phyloP scores from a whole-genome alignment of 2,797 vertebrate species.

The Chelmon rostratus region DNA sequence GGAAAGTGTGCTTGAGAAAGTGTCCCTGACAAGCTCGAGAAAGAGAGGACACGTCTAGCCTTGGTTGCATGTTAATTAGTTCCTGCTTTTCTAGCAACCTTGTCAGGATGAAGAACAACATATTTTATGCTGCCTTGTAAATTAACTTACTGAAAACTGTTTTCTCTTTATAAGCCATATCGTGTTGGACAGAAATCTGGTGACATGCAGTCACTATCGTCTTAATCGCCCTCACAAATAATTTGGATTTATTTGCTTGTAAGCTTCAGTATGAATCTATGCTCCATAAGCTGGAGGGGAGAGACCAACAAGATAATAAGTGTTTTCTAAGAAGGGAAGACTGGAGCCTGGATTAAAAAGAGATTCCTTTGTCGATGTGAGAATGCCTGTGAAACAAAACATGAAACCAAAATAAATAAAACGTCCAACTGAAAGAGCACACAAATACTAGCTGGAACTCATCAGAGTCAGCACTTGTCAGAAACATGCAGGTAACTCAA shows the following conservation, averaged over 20 bases:
- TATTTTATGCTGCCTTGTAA: conserved; percentile 1
- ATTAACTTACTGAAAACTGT: background rate
- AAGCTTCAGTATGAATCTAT: conserved; percentile 13
- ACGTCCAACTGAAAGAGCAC: conserved; percentile 69
- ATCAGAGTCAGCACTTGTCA: conserved; percentile 83
- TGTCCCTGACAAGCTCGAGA: conserved; percentile 20
- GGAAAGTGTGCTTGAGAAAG: conserved; percentile 26
- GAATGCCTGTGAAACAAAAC: conserved; percentile 78
- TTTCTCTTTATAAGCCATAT: background rate
- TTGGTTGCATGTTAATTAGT: conserved; percentile 18
- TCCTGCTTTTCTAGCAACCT: conserved; percentile 11
- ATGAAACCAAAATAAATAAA: conserved; percentile 67
- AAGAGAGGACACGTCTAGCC: conserved; percentile 34
- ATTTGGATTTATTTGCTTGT: conserved; percentile 3
- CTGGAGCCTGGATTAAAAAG: conserved; percentile 62
- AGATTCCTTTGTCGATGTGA: conserved; percentile 66
- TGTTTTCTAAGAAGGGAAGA: conserved; percentile 47
- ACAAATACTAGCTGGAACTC: conserved; percentile 85
- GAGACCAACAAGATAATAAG: conserved; percentile 20
- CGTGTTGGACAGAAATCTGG: conserved; percentile 21
- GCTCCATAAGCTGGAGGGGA: conserved; percentile 10
- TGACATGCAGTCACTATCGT: background rate
- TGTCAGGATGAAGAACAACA: conserved; percentile 2
- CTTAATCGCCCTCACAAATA: conserved; percentile 10
- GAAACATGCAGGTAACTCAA: conserved; percentile 87